A percentile compares a stretch with the other conserved stretches of the same genome.
phyloP scores from a whole-genome alignment of 2,113 vertebrate genomes.

The Labeo catla region DNA sequence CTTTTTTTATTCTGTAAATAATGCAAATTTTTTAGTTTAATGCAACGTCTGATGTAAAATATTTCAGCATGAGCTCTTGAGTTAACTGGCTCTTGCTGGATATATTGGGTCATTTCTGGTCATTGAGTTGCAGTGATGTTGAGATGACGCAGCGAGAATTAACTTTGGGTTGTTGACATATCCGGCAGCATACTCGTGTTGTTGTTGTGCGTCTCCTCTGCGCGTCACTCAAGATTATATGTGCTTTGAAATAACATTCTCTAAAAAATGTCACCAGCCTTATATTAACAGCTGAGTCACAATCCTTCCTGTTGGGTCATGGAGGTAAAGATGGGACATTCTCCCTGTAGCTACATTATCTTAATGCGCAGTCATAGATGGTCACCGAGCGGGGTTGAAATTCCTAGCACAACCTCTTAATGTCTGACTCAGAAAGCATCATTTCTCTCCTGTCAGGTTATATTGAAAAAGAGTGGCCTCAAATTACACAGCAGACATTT shows the following conservation, averaged over 20 bases:
- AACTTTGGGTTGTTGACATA: not conserved
- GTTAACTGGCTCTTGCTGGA: too few relatives aligned
- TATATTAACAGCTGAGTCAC: constrained; percentile 36
- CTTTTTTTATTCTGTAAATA: not conserved
- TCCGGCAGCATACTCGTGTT: not conserved
- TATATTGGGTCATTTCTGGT: not conserved
- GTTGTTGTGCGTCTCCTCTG: not conserved
- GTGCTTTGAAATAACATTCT: constrained; percentile 16
- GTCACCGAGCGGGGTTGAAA: constrained; percentile 13
- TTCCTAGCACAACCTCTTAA: constrained; percentile 18
- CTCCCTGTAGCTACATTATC: constrained; percentile 30
- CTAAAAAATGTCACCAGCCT: constrained; percentile 40
- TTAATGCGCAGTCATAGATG: constrained; percentile 30
- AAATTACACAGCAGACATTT: constrained; percentile 9
- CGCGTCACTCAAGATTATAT: constrained; percentile 11
- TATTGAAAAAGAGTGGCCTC: constrained; percentile 22
- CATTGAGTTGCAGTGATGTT: not conserved
- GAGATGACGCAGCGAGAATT: constrained; percentile 10
- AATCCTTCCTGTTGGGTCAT: not conserved
- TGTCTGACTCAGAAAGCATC: constrained; percentile 33
- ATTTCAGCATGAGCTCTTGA: not conserved
- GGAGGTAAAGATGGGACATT: constrained; percentile 8
- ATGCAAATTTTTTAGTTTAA: not conserved
- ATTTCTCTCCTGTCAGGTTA: constrained; percentile 29
- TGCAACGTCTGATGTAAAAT: not conserved